Percentiles rank a stretch among this genome's conserved stretches.
phyloP scores from a whole-genome alignment of 92 coral and sea anemone species.

The Galaxea fascicularis region DNA sequence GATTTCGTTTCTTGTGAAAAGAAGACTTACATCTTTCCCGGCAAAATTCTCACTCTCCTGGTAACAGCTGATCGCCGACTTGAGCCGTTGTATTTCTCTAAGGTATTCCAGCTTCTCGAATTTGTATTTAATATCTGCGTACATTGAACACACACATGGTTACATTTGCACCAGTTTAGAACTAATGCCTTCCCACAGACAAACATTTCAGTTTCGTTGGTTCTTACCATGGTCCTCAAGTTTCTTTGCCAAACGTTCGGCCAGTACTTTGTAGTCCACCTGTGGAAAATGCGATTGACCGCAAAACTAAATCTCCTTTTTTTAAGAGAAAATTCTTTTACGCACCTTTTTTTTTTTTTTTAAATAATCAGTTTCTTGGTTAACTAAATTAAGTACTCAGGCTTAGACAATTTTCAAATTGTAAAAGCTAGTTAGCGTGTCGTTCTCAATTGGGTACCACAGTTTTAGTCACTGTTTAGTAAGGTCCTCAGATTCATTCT shows the following conservation, averaged over 20 bases:
- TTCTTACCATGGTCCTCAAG: constrained; percentile 86
- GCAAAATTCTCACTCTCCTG: constrained; percentile 88
- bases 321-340: not conserved
- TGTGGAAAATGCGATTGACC: constrained; percentile 13
- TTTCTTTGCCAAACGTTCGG: constrained; percentile 85
- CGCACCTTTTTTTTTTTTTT: not conserved
- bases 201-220: not conserved
- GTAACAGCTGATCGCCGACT: constrained; percentile 82
- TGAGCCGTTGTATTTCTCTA: constrained; percentile 88
- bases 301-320: not conserved
- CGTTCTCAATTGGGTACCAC: too few species aligned
- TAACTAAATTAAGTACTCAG: too few species aligned
- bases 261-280: constrained; percentile 91
- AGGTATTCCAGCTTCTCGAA: constrained; percentile 91
- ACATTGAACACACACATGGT: not conserved
- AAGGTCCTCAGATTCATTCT: too few species aligned
- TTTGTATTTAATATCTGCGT: constrained; percentile 81
- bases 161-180: not conserved
- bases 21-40: constrained; percentile 82
- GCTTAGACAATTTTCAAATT: too few species aligned
- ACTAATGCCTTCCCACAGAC: not conserved
- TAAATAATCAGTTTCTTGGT: not conserved
- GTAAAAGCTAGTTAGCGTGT: too few species aligned
- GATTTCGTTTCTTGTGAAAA: too few species aligned
- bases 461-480: too few species aligned